Base-by-base conservation (phyloP, 1,140 invertebrate genomes). In the Zaprionus tsacasi region DNA sequence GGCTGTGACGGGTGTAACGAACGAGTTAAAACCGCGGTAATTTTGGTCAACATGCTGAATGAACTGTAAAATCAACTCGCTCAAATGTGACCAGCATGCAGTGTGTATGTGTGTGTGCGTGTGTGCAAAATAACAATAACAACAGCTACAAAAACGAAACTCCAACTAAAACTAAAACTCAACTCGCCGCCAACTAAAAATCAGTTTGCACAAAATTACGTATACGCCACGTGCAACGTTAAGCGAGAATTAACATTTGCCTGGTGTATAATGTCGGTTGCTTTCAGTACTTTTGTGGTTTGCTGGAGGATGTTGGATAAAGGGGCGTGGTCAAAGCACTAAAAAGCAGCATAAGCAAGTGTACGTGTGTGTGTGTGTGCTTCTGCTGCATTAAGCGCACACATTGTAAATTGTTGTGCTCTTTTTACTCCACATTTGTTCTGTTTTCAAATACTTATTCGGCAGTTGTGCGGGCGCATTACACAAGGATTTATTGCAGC, bases 21-120 rank as follows among this genome's bases (percentile, higher is more conserved):
- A 66, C 50, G 64, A 66, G 76, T 76, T 71, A 69, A 89, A 88
- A 83, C 85, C 85, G 56, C 85, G 71, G 75, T 87, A 89, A 88
- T 88, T 88, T 89, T 83, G 85, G 85, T 88, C 85, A 85, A 85
- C 85, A 88, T 76, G 85, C 71, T 88, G 85, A 88, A 88, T 89
- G 85, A 88, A 88, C 85, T 89, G 81, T 80, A 81, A 88, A 88
- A 89, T 89, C 85, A 88, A 88, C 83, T 83, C 77, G 65, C 60
- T 89, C 72, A 70, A 83, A 76, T 89, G 85, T 78, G 80, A 78
- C 76, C 80, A 52, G 45, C 69, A 38, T 38, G 33, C 25, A 27
- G 10, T 54, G 40, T 52, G 57, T 12, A 12, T 40, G 13, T 58
- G 52, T 33, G 43, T 69, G 36, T 54, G 40, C 56, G 54, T 77